Conservation (phyloP, 2,113 vertebrate genomes). For the Xyrauchen texanus region DNA sequence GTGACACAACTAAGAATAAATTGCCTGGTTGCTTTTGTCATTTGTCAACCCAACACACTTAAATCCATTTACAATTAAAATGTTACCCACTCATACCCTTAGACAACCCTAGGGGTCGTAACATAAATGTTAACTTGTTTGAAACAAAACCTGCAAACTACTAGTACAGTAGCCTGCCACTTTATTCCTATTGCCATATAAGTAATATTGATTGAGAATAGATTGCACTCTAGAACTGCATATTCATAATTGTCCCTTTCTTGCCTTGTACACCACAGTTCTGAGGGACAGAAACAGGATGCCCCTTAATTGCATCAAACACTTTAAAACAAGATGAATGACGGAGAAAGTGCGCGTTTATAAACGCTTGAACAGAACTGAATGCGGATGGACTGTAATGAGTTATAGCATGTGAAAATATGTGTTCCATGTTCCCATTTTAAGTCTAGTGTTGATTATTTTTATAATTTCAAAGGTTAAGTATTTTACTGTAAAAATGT, state of each 20-base stretch:
- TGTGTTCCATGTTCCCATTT: not conserved
- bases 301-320: constrained; percentile 40
- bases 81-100: too few species aligned
- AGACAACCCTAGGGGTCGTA: too few species aligned
- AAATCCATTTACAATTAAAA: too few species aligned
- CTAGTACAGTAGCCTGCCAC: constrained; percentile 49
- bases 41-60: too few species aligned
- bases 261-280: not conserved
- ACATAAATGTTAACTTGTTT: not conserved
- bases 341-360: constrained; percentile 55
- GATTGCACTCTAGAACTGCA: constrained; percentile 35
- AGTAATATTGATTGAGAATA: constrained; percentile 24
- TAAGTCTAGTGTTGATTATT: not conserved
- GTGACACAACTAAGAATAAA: too few species aligned
- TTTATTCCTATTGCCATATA: constrained; percentile 39
- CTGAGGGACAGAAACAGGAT: constrained; percentile 18
- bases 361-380: not conserved
- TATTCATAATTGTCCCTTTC: constrained; percentile 46
- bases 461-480: not conserved
- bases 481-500: not conserved
- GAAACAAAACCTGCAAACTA: constrained; percentile 49
- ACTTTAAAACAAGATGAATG: not conserved
- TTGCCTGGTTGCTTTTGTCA: too few species aligned
- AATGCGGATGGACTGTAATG: not conserved
- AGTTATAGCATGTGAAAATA: not conserved